Evolutionary conservation across 2,797 vertebrate genomes (phyloP).

Genomic region (Morus bassanus): DNA sequence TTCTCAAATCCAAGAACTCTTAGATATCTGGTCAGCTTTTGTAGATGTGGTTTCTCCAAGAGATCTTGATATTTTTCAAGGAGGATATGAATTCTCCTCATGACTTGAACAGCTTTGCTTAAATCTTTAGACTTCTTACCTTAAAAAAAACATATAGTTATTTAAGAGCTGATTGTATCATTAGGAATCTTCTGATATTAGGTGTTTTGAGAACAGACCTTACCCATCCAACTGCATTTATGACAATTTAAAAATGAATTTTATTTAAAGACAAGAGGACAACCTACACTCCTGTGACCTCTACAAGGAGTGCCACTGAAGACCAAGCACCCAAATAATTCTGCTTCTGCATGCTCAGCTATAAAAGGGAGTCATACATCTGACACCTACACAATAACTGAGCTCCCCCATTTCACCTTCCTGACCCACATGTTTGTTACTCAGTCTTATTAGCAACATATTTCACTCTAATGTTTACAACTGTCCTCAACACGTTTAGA

Average conservation of each 20-base stretch:
- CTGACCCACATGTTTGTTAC: not conserved
- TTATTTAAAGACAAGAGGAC: not conserved
- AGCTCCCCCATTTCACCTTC: not conserved
- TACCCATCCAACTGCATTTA: not conserved
- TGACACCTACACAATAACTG: not conserved
- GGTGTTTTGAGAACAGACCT: not conserved
- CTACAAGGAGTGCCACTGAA: not conserved
- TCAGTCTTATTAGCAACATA: not conserved
- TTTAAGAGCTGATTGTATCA: not conserved
- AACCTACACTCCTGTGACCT: not conserved
- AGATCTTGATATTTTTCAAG: constrained; percentile 52
- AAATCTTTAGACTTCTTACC: constrained; percentile 27
- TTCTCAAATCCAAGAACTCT: constrained; percentile 60
- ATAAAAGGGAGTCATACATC: not conserved
- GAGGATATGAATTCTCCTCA: constrained; percentile 60
- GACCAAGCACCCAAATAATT: not conserved
- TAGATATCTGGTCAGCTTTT: constrained; percentile 29
- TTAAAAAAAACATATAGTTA: not conserved
- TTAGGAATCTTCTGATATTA: not conserved
- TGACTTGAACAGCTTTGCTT: constrained; percentile 41
- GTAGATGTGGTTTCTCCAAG: constrained; percentile 17
- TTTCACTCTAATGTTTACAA: not conserved
- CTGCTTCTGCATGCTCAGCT: not conserved
- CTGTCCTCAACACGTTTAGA: not conserved
- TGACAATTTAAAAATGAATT: not conserved